Evolutionary conservation across 1,140 invertebrate genomes (phyloP), one percentile per base, ranked within the genome.

Genomic region (Venustaconcha ellipsiformis): DNA sequence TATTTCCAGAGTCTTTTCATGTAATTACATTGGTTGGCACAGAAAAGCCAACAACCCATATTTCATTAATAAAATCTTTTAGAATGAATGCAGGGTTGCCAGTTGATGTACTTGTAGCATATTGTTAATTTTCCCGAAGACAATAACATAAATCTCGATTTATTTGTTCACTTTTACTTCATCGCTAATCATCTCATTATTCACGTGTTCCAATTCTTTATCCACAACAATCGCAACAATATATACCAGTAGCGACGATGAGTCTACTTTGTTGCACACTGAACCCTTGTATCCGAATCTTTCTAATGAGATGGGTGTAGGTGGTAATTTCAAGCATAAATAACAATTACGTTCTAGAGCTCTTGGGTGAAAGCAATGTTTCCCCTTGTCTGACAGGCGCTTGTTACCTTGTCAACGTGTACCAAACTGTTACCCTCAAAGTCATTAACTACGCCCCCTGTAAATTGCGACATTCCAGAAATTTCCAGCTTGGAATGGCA

Each of bases 391-490:
- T 80, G 81, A 14, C 80, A 83, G 30, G 78, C 75, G 23, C 80
- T 78, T 14, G 83, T 81, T 14, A 84, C 30, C 18, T 82, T 64
- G 2, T 84, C 83, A 5, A 82, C 72, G 12, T 73, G 77, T 15
- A 85, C 68, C 18, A 79, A 72, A 14, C 80, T 82, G 18, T 70
- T 69, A 4, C 81, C 26, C 70, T 79, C 80, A 11, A 87, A 76
- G 15, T 72, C 59, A 5, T 80, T 66, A 1, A 84, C 78, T 8
- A 84, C 64, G 18, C 65, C 73, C 8, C 73, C 57, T 23, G 85
- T 76, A 59, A 87, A 85, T 64, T 74, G 20, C 12, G 76, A 64
- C 14, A 86, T 82, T 13, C 66, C 15, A 62, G 59, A 14, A 80
- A 66, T 59, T 80, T 70, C 3, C 18, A 15, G 0, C 63, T 18